phyloP scores from a whole-genome alignment of 1,140 invertebrate species.

The Mesaphorura yosii region DNA sequence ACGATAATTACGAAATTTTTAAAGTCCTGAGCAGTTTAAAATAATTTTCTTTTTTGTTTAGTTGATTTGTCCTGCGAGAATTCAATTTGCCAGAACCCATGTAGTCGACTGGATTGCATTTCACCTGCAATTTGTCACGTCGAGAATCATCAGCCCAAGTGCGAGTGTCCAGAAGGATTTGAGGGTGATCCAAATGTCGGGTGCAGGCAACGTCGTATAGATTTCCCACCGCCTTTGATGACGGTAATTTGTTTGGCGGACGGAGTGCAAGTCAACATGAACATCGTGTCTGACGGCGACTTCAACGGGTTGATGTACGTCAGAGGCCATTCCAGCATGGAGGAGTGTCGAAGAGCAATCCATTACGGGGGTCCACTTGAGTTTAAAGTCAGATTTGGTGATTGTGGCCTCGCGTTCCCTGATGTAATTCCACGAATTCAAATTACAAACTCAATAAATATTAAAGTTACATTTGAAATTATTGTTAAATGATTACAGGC shows the following conservation, averaged over 20 bases:
- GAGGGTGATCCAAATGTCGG: slow-evolving; percentile 54
- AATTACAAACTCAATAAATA: too few relatives aligned
- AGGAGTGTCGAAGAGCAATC: slow-evolving; percentile 69
- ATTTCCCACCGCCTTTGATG: slow-evolving; percentile 64
- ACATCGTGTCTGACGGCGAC: slow-evolving; percentile 46
- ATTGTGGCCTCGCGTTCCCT: slow-evolving; percentile 77
- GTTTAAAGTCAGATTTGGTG: slow-evolving; percentile 84
- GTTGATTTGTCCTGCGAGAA: not conserved
- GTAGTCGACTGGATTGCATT: not conserved
- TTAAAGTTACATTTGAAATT: too few relatives aligned
- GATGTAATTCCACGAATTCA: too few relatives aligned
- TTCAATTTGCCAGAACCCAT: too few relatives aligned
- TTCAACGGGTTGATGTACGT: slow-evolving; percentile 88
- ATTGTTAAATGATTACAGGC: too few relatives aligned
- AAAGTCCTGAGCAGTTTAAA: slow-evolving; percentile 39
- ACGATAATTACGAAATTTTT: slow-evolving; percentile 1
- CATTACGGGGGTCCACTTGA: slow-evolving; percentile 60
- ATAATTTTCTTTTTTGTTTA: slow-evolving; percentile 39
- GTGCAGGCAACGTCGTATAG: slow-evolving; percentile 43
- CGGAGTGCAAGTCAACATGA: slow-evolving; percentile 75
- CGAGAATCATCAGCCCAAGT: slow-evolving; percentile 60
- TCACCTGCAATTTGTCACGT: slow-evolving; percentile 40
- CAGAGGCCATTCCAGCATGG: slow-evolving; percentile 85
- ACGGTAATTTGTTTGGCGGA: slow-evolving; percentile 78
- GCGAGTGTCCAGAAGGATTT: slow-evolving; percentile 59